These are phyloP conservation scores for Craniophora ligustri DNA, from an alignment of 2,888 invertebrate species.

Conservation along the genomic window DNA sequence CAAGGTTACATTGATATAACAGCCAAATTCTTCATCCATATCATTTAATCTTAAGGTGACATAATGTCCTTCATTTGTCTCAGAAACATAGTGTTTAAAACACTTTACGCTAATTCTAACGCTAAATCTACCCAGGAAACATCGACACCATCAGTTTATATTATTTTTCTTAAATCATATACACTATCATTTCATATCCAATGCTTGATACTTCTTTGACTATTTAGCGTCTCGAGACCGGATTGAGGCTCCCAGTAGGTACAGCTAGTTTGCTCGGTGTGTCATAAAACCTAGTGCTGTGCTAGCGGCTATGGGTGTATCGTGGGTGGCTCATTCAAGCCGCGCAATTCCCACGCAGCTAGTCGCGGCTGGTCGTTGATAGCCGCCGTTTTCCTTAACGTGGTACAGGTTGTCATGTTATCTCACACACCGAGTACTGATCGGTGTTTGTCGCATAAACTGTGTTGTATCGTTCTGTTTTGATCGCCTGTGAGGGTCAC, in stretches of 20 bases:
- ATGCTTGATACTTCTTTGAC: neutral
- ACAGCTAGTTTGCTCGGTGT: neutral
- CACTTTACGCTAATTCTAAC: no score
- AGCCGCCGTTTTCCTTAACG: constrained; percentile 42
- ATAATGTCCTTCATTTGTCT: no score
- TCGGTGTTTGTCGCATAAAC: constrained; percentile 21
- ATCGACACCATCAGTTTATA: no score
- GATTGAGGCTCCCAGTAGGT: neutral
- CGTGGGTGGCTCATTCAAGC: constrained; percentile 59
- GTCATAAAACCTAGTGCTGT: constrained; percentile 8
- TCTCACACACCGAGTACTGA: constrained; percentile 19
- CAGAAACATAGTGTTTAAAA: no score
- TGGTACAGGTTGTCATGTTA: constrained; percentile 33
- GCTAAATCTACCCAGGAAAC: no score
- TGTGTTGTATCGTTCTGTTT: constrained; percentile 41
- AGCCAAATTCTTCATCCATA: no score
- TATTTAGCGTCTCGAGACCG: neutral
- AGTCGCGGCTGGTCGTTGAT: constrained; percentile 16
- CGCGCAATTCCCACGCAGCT: constrained; percentile 46
- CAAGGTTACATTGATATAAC: no score
- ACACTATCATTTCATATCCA: no score
- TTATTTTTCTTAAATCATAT: no score
- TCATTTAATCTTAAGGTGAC: no score
- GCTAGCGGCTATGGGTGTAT: neutral
- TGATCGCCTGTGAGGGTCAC: constrained; percentile 34